phyloP scores from a whole-genome alignment of 2,888 invertebrate species.

The Chrysopilus asiliformis region DNA sequence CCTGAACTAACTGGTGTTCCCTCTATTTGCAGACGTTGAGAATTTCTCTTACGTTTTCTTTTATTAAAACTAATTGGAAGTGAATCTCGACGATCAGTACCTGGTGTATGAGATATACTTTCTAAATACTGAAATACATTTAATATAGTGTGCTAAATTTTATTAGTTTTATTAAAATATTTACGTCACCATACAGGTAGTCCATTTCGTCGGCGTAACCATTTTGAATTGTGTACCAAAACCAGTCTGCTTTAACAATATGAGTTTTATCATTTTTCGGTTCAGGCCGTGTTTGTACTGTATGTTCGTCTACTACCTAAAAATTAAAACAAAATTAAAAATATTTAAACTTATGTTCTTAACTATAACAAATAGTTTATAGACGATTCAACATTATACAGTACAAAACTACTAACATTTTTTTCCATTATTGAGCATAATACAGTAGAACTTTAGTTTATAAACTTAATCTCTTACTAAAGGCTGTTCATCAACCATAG shows the following conservation, averaged over 20 bases:
- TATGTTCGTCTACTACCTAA: constrained; percentile 76
- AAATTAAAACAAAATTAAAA: too few species aligned
- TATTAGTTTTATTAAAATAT: constrained; percentile 23
- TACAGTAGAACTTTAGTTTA: too few species aligned
- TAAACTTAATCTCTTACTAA: too few species aligned
- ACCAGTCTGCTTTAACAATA: constrained; percentile 89
- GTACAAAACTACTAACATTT: too few species aligned
- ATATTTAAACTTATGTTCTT: too few species aligned
- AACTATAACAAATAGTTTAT: too few species aligned
- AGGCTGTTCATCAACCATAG: too few species aligned
- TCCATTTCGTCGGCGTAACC: constrained; percentile 85
- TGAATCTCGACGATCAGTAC: constrained; percentile 42
- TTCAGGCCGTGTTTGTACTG: constrained; percentile 55
- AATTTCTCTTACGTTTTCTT: constrained; percentile 70
- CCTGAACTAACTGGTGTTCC: constrained; percentile 33
- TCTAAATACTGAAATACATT: constrained; percentile 27
- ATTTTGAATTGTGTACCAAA: constrained; percentile 96
- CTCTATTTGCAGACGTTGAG: constrained; percentile 33
- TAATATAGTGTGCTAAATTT: constrained; percentile 3
- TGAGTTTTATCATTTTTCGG: constrained; percentile 53
- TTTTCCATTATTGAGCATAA: too few species aligned
- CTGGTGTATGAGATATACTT: constrained; percentile 35
- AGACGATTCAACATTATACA: too few species aligned
- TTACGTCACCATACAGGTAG: constrained; percentile 75
- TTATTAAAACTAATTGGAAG: constrained; percentile 40